Base-by-base conservation (phyloP, 2,888 invertebrate genomes). In the Hybos culiciformis region DNA sequence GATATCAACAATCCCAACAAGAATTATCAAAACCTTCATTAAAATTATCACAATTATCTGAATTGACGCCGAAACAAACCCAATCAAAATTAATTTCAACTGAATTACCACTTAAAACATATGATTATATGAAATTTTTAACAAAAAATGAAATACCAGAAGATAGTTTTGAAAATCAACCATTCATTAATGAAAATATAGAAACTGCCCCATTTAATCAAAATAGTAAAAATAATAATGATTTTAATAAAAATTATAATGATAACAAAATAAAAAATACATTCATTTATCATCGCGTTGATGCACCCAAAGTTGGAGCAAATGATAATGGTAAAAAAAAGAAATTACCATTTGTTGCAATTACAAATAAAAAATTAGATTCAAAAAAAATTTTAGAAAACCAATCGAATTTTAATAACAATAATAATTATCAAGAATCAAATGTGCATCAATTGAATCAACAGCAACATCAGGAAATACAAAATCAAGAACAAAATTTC, bases 311-410 rank as follows among this genome's bases (percentile, higher is more conserved):
- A 39, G 56, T 59, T 23, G 60, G 59, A 20, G 53, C 56, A 12
- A 57, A 58, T 18, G 46, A 51, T 26, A 52, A 51, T 11, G 57
- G 56, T 24, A 62, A 57, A 15, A 64, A 64, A 47, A 64, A 65
- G 49, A 58, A 62, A 19, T 49, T 65, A 45, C 65, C 65, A 3
- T 65, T 65, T 51, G 65, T 65, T 42, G 65, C 65, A 46, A 65
- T 65, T 45, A 65, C 65, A 42, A 66, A 65, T 49, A 57, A 63
- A n/a, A n/a, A n/a, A n/a, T n/a, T n/a, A n/a, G n/a, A n/a, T n/a
- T n/a, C n/a, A n/a, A n/a, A n/a, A n/a, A n/a, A n/a, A n/a, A n/a
- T n/a, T n/a, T n/a, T n/a, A n/a, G n/a, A n/a, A n/a, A n/a, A n/a
- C n/a, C n/a, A n/a, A n/a, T n/a, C n/a, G n/a, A n/a, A n/a, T n/a